Evolutionary conservation across 92 coral and sea anemone genomes (phyloP), one percentile per base, ranked within the genome.

Genomic region (Scolanthus callimorphus): DNA sequence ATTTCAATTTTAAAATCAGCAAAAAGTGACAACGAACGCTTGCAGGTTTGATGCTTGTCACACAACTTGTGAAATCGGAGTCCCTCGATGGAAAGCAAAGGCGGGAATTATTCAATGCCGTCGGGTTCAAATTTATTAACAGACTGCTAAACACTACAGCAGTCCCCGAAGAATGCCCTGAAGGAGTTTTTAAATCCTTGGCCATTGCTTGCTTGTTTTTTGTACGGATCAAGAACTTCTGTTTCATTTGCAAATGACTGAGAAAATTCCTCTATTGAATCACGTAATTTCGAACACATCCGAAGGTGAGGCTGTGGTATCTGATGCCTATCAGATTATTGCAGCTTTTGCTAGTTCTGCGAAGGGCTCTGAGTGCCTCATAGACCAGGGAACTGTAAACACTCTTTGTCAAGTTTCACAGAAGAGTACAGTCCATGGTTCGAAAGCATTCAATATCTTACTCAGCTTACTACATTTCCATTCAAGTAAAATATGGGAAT

Each of bases 21-120:
- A 0, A 76, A 77, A 45, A 92, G 43, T 0, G 98, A 92, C 84
- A 92, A 78, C 59, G 98, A 92, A 53, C 74, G 2, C 73, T 92
- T 39, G 98, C 96, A 30, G 82, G 86, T 1, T 67, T 92, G 11
- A 80, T 88, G 22, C 59, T 92, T 38, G 88, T 92, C 25, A 77
- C 96, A 1, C 86, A 85, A 39, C 57, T 92, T 6, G 86, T 92
- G 11, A 69, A 81, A 24, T 83, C 95, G 10, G 73, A 84, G 51
- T 52, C 31, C 25, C 12, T 85, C 3, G 86, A 76, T 50, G 21
- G 66, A 17, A 45, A 56, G 2, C 90, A 81, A 17, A 75, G 96
- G 47, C 45, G 83, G 17, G 62, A 49, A 28, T 57, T 92, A 8
- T 92, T 84, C 49, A 70, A 88, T 12, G 89, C 96, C 2, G 73